Conservation (phyloP, 2,797 vertebrate species). For the Anguilla obscura region DNA sequence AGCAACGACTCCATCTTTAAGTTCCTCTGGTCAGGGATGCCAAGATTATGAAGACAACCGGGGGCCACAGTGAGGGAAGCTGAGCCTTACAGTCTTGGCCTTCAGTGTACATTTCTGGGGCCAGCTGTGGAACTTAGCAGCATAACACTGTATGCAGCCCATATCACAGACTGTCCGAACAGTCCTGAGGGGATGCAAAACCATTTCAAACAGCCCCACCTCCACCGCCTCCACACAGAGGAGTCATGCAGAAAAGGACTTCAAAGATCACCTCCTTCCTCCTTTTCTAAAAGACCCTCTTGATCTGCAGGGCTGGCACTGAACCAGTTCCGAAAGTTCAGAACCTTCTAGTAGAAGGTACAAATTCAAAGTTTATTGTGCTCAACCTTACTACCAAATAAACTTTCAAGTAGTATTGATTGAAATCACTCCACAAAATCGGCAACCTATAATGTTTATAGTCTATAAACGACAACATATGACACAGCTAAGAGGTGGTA, state of each 20-base stretch:
- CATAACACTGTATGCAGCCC: background rate
- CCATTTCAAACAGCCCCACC: background rate
- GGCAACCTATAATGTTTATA: too few species aligned
- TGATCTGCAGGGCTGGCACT: background rate
- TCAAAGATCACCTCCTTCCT: background rate
- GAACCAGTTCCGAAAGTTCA: background rate
- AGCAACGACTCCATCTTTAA: background rate
- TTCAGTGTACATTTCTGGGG: background rate
- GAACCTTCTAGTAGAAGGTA: too few species aligned
- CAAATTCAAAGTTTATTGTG: too few species aligned
- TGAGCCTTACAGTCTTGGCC: background rate
- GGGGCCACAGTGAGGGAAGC: background rate
- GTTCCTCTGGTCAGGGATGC: background rate
- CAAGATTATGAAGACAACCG: background rate
- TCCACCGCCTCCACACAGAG: background rate
- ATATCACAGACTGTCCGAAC: background rate
- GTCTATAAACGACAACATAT: too few species aligned
- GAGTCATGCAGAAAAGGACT: background rate
- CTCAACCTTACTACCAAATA: too few species aligned
- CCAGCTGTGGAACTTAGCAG: background rate
- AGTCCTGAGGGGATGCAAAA: background rate
- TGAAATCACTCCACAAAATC: too few species aligned
- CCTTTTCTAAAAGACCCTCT: background rate
- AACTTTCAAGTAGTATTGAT: too few species aligned
- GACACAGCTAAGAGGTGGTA: too few species aligned